Evolutionary conservation across 2,888 invertebrate species (phyloP).

Genomic region (Stenchaetothrips biformis): DNA sequence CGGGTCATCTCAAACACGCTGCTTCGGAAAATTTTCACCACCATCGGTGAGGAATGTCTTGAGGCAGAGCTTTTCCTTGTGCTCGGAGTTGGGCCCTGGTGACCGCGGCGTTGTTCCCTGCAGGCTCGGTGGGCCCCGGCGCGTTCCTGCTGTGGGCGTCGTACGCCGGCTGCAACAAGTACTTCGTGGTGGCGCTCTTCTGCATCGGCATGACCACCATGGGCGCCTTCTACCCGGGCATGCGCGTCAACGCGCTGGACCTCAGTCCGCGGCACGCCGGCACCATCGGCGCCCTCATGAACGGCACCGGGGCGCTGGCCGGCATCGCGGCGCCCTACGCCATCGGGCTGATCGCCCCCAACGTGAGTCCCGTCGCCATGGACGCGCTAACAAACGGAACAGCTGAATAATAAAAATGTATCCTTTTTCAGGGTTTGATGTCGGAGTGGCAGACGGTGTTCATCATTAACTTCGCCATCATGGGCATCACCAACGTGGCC

Average conservation of each 20-base stretch:
- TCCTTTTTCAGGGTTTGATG: constrained; percentile 42
- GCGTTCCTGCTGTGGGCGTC: constrained; percentile 58
- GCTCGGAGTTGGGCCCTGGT: background rate
- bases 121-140: constrained; percentile 60
- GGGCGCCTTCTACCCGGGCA: constrained; percentile 64
- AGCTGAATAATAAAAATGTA: too few relatives aligned
- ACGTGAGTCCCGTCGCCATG: constrained; percentile 40
- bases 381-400: too few relatives aligned
- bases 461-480: constrained; percentile 69
- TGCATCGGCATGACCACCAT: constrained; percentile 62
- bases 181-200: constrained; percentile 48
- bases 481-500: constrained; percentile 61
- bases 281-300: constrained; percentile 57
- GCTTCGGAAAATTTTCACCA: constrained; percentile 62
- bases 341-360: constrained; percentile 54
- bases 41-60: constrained; percentile 53
- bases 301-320: constrained; percentile 56
- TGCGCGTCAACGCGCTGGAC: constrained; percentile 63
- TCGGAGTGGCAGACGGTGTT: constrained; percentile 73
- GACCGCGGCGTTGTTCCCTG: background rate
- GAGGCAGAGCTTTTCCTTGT: too few relatives aligned
- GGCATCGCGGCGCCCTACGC: constrained; percentile 58
- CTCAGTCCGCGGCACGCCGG: constrained; percentile 61
- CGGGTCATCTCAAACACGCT: constrained; percentile 53
- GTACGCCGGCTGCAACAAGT: constrained; percentile 55